phyloP scores from a whole-genome alignment of 2,888 invertebrate genomes.

The Tetrapedia diversipes region DNA sequence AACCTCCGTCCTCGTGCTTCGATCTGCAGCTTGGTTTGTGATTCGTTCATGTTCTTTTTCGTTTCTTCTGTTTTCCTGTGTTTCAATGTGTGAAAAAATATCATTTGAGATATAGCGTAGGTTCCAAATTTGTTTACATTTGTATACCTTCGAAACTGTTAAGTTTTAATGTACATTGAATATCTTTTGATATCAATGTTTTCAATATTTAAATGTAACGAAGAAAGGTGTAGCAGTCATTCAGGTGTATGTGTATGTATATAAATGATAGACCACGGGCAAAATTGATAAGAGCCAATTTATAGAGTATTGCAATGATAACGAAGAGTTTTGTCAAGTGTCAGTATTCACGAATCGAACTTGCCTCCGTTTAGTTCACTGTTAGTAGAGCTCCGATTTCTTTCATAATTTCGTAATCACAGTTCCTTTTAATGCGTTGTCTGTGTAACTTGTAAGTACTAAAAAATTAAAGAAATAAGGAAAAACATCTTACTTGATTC shows the following conservation, averaged over 20 bases:
- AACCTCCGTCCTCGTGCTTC: background rate
- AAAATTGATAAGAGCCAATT: conserved; percentile 1
- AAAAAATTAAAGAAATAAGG: background rate
- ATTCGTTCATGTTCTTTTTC: background rate
- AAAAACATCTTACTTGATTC: background rate
- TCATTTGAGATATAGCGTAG: background rate
- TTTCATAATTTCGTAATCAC: too few species aligned
- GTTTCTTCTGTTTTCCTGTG: background rate
- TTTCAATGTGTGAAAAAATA: background rate
- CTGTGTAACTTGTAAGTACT: conserved; percentile 1
- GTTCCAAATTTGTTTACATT: background rate
- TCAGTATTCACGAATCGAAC: background rate
- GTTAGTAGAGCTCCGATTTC: background rate
- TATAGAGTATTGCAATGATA: background rate
- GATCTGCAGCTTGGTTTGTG: conserved; percentile 13
- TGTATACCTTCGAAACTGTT: background rate
- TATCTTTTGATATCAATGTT: background rate
- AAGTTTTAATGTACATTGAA: background rate
- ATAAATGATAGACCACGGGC: background rate
- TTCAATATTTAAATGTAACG: background rate
- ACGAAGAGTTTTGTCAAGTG: background rate
- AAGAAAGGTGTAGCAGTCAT: too few species aligned
- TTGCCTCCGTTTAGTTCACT: background rate
- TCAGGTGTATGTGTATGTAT: background rate
- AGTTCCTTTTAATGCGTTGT: too few species aligned